Conservation (phyloP, 2,888 invertebrate species). For the Eurois occulta region DNA sequence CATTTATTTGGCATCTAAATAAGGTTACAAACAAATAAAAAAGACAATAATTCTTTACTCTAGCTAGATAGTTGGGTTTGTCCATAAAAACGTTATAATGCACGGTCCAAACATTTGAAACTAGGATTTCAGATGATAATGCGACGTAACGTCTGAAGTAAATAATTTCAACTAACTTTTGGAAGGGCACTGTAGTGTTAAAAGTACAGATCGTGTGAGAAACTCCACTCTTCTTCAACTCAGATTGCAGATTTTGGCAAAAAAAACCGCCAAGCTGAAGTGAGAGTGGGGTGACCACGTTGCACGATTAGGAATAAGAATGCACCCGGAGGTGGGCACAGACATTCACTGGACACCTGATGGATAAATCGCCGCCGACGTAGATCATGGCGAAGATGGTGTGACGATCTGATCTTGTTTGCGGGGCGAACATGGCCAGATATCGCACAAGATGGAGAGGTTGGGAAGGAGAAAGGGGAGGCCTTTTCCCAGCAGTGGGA, state of each 20-base stretch:
- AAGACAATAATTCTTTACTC: no score
- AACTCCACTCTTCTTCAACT: background rate
- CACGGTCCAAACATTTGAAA: background rate
- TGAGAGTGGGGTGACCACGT: background rate
- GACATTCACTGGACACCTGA: background rate
- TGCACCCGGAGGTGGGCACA: background rate
- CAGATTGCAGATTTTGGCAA: background rate
- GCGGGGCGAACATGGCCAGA: background rate
- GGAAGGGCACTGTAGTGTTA: background rate
- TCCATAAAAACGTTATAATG: background rate
- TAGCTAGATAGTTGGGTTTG: background rate
- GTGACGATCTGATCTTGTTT: background rate
- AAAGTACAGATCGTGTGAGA: background rate
- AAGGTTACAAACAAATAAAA: background rate
- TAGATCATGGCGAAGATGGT: background rate
- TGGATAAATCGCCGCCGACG: background rate
- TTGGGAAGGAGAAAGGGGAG: background rate
- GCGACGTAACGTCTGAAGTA: background rate
- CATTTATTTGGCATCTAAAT: background rate
- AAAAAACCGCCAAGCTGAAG: background rate
- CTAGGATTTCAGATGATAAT: background rate
- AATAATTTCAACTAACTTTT: background rate
- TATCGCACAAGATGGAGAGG: background rate
- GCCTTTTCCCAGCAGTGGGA: background rate
- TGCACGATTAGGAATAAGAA: no score